Evolutionary conservation across 2,888 invertebrate genomes (phyloP), one percentile per base, ranked within the genome.

Genomic region (Phytoseiulus persimilis): DNA sequence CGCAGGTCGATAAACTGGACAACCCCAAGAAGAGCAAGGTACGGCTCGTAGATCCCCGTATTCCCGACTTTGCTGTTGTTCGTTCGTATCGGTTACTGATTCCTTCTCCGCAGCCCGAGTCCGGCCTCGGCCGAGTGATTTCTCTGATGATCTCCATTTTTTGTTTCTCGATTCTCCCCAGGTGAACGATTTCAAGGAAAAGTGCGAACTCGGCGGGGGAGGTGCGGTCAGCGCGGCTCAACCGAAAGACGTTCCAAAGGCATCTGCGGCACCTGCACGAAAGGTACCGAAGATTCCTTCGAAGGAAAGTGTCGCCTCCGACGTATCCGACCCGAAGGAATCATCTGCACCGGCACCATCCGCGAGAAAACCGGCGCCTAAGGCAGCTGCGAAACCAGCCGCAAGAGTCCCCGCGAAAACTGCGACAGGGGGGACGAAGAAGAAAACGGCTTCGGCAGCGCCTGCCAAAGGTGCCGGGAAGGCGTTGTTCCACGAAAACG

Each of bases 1-100:
- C 95, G 95, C 87, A 87, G 23, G 87, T 87, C 6, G 87, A 87
- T 0, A 98, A 98, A 92, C 93, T 99, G 0, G 99, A 99, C 92
- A 95, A 95, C 83, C 93, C 98, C 46, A 99, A 98, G 93, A 95
- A 98, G 94, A 95, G 95, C 89, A 99, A 98, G 94, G 95, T 95
- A 91, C 90, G 90, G 83, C 83, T 84, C 31, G 6, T 83, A 31
- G 5, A 6, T n/a, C 31, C 31, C 11, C 33, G 23, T 1, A 84
- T 28, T 84, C 33, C 31, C 18, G 18, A 84, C 84, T n/a, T 84
- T 14, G 1, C 11, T 23, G 11, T 9, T 83, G 23, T 83, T 23
- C 32, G 31, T 83, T 11, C 23, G 32, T 32, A 83, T 83, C 9
- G 6, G 83, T 9, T 31, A 6, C 23, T 83, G 83, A 83, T 32